Evolutionary conservation across 1,140 invertebrate species (phyloP).

Genomic region (Zaprionus vittiger): DNA sequence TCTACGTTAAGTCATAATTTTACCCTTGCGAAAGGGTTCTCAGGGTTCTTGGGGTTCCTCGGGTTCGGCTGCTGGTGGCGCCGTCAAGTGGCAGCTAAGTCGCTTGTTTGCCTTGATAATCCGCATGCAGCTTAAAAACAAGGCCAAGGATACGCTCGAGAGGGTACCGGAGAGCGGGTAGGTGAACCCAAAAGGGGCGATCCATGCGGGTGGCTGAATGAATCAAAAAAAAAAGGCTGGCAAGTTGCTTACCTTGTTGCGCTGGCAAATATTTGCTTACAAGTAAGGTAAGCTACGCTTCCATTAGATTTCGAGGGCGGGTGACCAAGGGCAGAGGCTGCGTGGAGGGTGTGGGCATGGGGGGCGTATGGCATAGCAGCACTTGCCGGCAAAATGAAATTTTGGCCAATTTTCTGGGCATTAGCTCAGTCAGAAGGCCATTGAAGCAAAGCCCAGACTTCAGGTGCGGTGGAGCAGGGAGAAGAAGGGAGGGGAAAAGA

Average conservation of each 20-base stretch:
- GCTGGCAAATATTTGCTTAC: slow-evolving; percentile 78
- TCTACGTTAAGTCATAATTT: slow-evolving; percentile 23
- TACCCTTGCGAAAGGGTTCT: slow-evolving; percentile 18
- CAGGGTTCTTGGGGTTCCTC: not conserved
- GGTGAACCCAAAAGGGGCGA: not conserved
- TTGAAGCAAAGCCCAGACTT: not conserved
- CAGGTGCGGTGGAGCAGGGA: not conserved
- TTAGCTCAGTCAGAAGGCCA: slow-evolving; percentile 48
- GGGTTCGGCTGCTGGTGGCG: not conserved
- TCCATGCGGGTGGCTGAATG: not conserved
- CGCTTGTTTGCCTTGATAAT: slow-evolving; percentile 77
- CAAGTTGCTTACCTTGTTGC: slow-evolving; percentile 69
- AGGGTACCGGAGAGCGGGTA: not conserved
- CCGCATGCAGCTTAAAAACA: slow-evolving; percentile 76
- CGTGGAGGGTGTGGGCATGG: not conserved
- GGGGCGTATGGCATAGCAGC: slow-evolving; percentile 19
- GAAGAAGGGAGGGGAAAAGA: not conserved
- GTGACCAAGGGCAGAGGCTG: not conserved
- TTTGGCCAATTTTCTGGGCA: slow-evolving; percentile 79
- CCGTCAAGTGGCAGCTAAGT: slow-evolving; percentile 35
- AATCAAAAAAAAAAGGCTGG: slow-evolving; percentile 26
- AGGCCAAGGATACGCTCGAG: not conserved
- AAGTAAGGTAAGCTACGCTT: slow-evolving; percentile 79
- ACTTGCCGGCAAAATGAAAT: slow-evolving; percentile 66
- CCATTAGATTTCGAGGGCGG: slow-evolving; percentile 63